Evolutionary conservation across 1,140 invertebrate genomes (phyloP), one percentile per base, ranked within the genome.

Genomic region (Habropoda laboriosa): DNA sequence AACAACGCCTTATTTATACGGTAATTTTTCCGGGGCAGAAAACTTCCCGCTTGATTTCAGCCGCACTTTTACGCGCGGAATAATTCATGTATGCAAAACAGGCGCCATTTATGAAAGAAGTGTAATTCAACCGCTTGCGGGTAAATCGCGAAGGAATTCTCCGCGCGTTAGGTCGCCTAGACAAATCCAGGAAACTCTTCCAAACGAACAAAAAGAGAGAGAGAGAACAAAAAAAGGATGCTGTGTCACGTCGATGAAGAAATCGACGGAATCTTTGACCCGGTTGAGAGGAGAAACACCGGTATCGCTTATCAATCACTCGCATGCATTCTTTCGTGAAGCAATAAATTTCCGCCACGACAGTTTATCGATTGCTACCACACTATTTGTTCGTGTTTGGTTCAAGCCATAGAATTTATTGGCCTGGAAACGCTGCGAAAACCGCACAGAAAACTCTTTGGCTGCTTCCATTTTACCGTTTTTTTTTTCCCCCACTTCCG

Each of bases 271-370:
- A 24, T 49, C 8, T 8, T 35, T 32, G 4, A 12, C 6, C 16
- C 5, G 21, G 0, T 7, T 16, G 2, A n/a, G n/a, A n/a, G 13
- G 7, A 30, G 47, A 57, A 68, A 57, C 3, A 30, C n/a, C n/a
- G n/a, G 4, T 42, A 42, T 60, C 42, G 32, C 47, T 76, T 49
- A 83, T 80, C 49, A 80, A 82, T 81, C 64, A 79, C 27, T 30
- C 45, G 10, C 32, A 45, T 70, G 35, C 60, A 64, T 81, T 79
- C 32, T 64, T 81, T 67, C 55, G 57, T 21, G 40, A 66, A 76
- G 40, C 53, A 53, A 82, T 87, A 75, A 85, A 87, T 82, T 80
- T 68, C 55, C 47, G 32, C 45, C n/a, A 40, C 27, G n/a, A 45
- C 55, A 47, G 45, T 40, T 6, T 76, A 83, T 81, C 70, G 51